A percentile compares a stretch with the other conserved stretches of the same genome.
Evolutionary conservation across 2,888 invertebrate genomes (phyloP).

Genomic region (Theodoxus fluviatilis): DNA sequence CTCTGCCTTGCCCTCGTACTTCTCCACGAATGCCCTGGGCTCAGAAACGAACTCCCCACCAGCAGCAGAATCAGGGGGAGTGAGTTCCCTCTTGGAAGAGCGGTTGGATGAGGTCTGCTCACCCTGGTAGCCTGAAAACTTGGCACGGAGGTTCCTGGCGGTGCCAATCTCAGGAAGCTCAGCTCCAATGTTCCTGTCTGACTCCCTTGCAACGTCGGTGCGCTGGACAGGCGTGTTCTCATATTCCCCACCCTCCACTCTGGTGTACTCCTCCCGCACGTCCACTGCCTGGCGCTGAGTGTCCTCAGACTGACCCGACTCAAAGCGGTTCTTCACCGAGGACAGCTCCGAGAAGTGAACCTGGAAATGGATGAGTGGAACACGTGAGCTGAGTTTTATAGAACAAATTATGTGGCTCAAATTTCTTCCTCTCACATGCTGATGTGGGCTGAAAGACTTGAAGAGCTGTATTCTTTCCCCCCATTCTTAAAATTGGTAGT

Average conservation of each 20-base stretch:
- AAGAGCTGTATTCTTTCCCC: background rate
- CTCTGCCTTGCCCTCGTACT: conserved; percentile 44
- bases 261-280: conserved; percentile 5
- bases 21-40: conserved; percentile 38
- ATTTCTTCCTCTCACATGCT: no score
- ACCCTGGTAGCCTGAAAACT: conserved; percentile 82
- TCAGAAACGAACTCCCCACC: conserved; percentile 46
- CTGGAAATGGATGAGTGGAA: conserved; percentile 29
- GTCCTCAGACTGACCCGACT: conserved; percentile 33
- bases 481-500: background rate
- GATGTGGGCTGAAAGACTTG: background rate
- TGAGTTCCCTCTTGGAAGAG: conserved; percentile 35
- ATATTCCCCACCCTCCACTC: conserved; percentile 29
- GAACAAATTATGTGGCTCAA: background rate
- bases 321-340: conserved; percentile 42
- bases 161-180: conserved; percentile 72
- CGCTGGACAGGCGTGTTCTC: conserved; percentile 34
- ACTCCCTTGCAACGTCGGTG: conserved; percentile 66
- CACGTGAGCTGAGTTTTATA: background rate
- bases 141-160: conserved; percentile 80
- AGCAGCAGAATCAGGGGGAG: conserved; percentile 38
- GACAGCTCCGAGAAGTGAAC: conserved; percentile 45
- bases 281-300: conserved; percentile 32
- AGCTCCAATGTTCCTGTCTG: conserved; percentile 47
- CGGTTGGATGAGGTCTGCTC: conserved; percentile 28